Evolutionary conservation across 2,113 vertebrate species (phyloP).

Genomic region (Brachionichthys hirsutus): DNA sequence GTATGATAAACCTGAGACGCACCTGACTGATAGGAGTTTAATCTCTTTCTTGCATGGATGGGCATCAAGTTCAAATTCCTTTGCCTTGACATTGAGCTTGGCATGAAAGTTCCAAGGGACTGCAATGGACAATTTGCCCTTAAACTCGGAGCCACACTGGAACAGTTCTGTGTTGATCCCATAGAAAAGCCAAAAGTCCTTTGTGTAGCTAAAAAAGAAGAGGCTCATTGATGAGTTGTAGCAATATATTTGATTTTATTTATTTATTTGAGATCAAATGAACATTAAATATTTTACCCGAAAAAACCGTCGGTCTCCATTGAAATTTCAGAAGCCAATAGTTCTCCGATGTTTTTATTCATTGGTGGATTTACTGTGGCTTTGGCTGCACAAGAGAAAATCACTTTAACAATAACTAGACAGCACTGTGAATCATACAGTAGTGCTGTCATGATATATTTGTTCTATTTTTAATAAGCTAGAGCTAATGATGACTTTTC

Average conservation of each 20-base stretch:
- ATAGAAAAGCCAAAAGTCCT: conserved; percentile 72
- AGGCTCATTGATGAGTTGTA: no score
- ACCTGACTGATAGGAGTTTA: conserved; percentile 66
- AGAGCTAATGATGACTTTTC: no score
- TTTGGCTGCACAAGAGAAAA: conserved; percentile 59
- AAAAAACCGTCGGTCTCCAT: conserved; percentile 71
- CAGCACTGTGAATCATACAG: no score
- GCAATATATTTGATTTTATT: no score
- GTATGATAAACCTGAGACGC: conserved; percentile 5
- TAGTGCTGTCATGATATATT: no score
- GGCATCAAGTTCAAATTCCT: conserved; percentile 64
- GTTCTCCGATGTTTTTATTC: conserved; percentile 56
- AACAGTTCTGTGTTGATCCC: conserved; percentile 79
- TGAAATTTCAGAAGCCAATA: conserved; percentile 66
- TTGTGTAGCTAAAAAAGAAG: conserved; percentile 53
- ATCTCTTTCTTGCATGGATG: conserved; percentile 56
- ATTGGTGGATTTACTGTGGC: conserved; percentile 55
- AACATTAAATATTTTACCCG: conserved; percentile 63
- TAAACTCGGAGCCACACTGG: conserved; percentile 71
- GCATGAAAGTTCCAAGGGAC: conserved; percentile 72
- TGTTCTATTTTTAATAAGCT: no score
- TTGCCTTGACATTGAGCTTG: conserved; percentile 60
- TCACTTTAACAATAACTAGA: no score
- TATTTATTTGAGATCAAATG: not conserved
- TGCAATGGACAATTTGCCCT: conserved; percentile 39